phyloP scores from a whole-genome alignment of 2,888 invertebrate species.

The Caradrina clavipalpis region DNA sequence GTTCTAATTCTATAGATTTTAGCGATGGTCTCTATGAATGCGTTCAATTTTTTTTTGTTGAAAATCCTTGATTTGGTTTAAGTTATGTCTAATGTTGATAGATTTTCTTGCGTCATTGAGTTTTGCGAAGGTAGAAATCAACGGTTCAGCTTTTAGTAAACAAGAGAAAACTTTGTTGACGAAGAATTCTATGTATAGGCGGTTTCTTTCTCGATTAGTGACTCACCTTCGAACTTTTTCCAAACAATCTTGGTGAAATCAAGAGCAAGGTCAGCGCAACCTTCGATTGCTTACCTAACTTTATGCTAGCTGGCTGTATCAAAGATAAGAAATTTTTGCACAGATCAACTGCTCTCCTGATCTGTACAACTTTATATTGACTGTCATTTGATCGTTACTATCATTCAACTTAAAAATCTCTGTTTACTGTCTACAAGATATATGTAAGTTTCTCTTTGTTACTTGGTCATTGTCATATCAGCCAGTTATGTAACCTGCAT shows the following conservation, averaged over 20 bases:
- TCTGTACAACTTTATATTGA: no score
- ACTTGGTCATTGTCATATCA: background rate
- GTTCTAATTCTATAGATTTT: slow-evolving; percentile 48
- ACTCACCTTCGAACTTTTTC: background rate
- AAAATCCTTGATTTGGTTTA: no score
- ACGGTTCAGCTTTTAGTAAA: background rate
- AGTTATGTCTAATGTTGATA: background rate
- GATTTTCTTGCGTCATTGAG: background rate
- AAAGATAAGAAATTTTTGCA: slow-evolving; percentile 7
- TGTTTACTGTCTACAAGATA: no score
- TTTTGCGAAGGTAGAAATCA: background rate
- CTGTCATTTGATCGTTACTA: no score
- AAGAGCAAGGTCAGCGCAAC: background rate
- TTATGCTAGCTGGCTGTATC: slow-evolving; percentile 1
- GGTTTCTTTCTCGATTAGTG: background rate
- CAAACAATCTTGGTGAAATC: background rate
- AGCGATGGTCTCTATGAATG: slow-evolving; percentile 23
- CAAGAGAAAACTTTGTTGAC: background rate
- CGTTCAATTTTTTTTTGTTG: no score
- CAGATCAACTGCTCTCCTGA: no score
- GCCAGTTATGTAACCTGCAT: no score
- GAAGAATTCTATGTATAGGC: background rate
- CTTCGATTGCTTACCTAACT: background rate
- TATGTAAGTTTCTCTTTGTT: background rate
- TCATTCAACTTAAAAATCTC: no score